Percentiles rank a stretch among this genome's conserved stretches.
phyloP scores from a whole-genome alignment of 2,113 vertebrate genomes.

The Tachuris rubrigastra region DNA sequence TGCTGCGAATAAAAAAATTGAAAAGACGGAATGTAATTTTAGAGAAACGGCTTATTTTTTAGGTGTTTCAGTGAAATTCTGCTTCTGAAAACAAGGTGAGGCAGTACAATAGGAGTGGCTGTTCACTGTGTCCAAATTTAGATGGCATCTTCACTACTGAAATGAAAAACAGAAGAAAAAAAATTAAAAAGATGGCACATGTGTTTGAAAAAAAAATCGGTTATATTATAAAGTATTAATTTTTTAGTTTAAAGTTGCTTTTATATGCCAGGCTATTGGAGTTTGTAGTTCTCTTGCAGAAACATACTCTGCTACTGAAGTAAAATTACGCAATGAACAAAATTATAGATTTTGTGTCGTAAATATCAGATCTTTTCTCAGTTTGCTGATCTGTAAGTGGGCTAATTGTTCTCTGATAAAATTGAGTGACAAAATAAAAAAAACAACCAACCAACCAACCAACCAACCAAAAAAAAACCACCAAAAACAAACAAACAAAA shows the following conservation, averaged over 20 bases:
- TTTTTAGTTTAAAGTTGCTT: not conserved
- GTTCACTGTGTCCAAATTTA: not conserved
- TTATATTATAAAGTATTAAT: too few species aligned
- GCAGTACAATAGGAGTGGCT: not conserved
- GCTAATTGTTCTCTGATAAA: not conserved
- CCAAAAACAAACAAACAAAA: not conserved
- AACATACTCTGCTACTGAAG: not conserved
- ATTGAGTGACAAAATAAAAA: not conserved
- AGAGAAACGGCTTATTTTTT: not conserved
- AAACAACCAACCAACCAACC: too few species aligned
- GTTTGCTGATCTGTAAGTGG: not conserved
- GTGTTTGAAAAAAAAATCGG: rapidly evolving
- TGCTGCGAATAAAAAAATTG: not conserved
- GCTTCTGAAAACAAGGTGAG: not conserved
- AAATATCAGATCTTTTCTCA: not conserved
- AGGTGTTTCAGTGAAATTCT: not conserved
- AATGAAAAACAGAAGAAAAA: not conserved
- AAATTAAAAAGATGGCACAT: not conserved
- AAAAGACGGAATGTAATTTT: not conserved
- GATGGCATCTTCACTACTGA: rapidly evolving
- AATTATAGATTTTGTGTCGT: not conserved
- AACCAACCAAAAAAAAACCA: too few species aligned
- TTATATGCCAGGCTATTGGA: not conserved
- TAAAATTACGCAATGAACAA: not conserved
- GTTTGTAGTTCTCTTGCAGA: not conserved